These are phyloP conservation scores for Rhyacichthys aspro DNA, from an alignment of 2,797 vertebrate genomes.

Conservation along the genomic window DNA sequence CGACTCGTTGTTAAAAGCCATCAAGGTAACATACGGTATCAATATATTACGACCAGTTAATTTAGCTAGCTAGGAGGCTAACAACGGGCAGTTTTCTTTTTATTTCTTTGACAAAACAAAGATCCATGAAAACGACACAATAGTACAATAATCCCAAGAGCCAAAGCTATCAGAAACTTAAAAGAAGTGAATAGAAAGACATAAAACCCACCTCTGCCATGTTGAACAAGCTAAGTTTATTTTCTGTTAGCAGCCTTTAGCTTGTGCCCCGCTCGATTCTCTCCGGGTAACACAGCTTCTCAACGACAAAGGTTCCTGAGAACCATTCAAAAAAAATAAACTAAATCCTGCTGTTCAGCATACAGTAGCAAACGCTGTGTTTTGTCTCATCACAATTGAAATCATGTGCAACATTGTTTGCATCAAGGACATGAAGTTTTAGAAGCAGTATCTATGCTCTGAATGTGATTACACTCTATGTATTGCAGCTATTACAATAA, in stretches of 20 bases:
- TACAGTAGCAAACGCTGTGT: not conserved
- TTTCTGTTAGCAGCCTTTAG: conserved; percentile 29
- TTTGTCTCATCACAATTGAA: not conserved
- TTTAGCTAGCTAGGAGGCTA: conserved; percentile 31
- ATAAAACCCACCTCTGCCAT: conserved; percentile 75
- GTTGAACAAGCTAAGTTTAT: conserved; percentile 54
- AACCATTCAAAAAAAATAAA: too few relatives aligned
- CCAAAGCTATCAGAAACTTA: too few relatives aligned
- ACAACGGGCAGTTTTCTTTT: not conserved
- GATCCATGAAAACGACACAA: not conserved
- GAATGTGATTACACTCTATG: not conserved
- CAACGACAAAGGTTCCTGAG: conserved; percentile 34
- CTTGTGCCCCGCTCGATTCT: conserved; percentile 11
- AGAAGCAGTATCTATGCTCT: not conserved
- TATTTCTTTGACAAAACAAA: not conserved
- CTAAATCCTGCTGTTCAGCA: too few relatives aligned
- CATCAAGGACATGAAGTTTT: not conserved
- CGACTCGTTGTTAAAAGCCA: not conserved
- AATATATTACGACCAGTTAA: not conserved
- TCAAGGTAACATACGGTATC: too few relatives aligned
- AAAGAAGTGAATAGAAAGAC: not conserved
- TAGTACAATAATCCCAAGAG: too few relatives aligned
- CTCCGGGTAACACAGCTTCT: conserved; percentile 35
- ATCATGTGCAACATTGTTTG: not conserved
- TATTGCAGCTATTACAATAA: not conserved